Base-by-base conservation (phyloP, 1,140 invertebrate genomes). In the Lamellibrachia luymesi region DNA sequence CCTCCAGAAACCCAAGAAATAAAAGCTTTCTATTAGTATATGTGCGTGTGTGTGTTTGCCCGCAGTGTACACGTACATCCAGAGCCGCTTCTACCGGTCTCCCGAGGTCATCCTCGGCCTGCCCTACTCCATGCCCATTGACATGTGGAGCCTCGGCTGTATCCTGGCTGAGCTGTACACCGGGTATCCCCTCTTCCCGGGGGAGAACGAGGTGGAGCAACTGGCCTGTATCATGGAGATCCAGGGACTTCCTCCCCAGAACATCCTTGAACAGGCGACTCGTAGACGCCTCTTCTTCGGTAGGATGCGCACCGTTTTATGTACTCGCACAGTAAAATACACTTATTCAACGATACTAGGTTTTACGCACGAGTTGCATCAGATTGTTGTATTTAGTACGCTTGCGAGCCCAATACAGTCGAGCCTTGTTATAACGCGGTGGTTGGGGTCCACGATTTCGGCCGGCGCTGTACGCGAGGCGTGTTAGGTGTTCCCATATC, bases 101-200 rank as follows among this genome's bases (percentile, higher is more conserved):
- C 96, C 96, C 25, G 96, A 96, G 93, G 96, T 96, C 0, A 96
- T 96, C 50, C 95, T 96, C 8, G 96, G 96, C 8, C 93, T 96
- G 91, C 97, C 98, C 94, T 99, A 99, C 97, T 99, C 99, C n/a
- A 98, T 99, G 98, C 98, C 99, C 22, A 99, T 99, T 94, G 99
- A 99, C 96, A 94, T 96, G 96, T 97, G 96, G 96, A 96, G 98
- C 93, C 97, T 99, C 91, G 99, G 99, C 0, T 99, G 99, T 96
- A 99, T 99, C 95, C 97, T 99, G 92, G 99, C 99, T 17, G 99
- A 99, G 97, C 97, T 99, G 7, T 97, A 98, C 95, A 98, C 98
- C 93, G 96, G 96, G 2, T 95, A 96, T 93, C 96, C 96, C 8
- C 93, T 96, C 49, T 96, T 96, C 94, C 96, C 96, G 8, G 96